Conservation (phyloP, 2,797 vertebrate genomes). For the Aythya fuligula region DNA sequence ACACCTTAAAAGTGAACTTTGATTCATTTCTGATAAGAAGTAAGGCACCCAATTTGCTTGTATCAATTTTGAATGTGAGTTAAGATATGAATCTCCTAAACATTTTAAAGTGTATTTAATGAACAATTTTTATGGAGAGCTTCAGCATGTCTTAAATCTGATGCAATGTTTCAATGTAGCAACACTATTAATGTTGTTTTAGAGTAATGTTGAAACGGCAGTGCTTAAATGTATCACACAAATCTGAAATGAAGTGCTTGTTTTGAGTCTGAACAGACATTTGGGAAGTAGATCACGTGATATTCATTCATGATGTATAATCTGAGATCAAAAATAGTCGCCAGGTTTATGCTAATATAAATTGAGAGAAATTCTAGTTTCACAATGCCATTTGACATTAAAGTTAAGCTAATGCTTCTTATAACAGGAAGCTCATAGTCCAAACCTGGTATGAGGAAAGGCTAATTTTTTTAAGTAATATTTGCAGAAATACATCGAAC, state of each 20-base stretch:
- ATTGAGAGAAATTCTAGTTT: neutral
- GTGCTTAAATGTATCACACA: slow-evolving; percentile 21
- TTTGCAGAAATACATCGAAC: neutral
- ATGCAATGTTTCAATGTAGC: neutral
- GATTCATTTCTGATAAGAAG: neutral
- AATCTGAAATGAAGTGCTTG: slow-evolving; percentile 32
- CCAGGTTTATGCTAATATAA: neutral
- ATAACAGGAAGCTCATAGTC: neutral
- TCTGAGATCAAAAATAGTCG: neutral
- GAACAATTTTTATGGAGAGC: neutral
- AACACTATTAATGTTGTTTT: neutral
- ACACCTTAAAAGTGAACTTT: neutral
- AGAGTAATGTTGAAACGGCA: slow-evolving; percentile 18
- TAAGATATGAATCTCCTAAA: neutral
- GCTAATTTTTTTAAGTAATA: neutral
- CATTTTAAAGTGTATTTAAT: neutral
- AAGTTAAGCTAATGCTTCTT: neutral
- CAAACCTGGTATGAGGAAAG: neutral
- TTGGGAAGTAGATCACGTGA: neutral
- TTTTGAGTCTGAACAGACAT: slow-evolving; percentile 34
- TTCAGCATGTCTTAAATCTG: neutral
- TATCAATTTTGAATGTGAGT: neutral
- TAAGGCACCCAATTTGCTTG: neutral
- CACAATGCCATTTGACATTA: neutral
- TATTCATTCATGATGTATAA: slow-evolving; percentile 20